A percentile compares a stretch with the other conserved stretches of the same genome.
Evolutionary conservation across 2,797 vertebrate species (phyloP).

Genomic region (Sebastes wilsoni): DNA sequence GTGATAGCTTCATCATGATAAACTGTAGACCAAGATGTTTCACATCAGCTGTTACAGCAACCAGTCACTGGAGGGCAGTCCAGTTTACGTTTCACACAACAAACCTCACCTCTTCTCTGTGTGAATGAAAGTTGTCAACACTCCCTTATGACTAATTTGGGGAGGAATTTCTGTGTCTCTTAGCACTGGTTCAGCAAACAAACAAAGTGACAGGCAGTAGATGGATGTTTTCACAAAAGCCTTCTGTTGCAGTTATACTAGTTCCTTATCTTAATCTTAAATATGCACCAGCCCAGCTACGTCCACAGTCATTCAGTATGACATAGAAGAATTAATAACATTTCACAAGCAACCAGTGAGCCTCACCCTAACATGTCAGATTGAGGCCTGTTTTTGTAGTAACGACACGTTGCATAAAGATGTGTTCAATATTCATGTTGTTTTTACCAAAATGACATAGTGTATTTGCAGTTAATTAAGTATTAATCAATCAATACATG

Average conservation of each 20-base stretch:
- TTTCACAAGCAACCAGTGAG: not conserved
- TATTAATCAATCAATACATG: not conserved
- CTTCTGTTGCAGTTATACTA: conserved; percentile 21
- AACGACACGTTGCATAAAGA: not conserved
- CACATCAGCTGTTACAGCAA: conserved; percentile 31
- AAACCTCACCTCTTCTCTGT: not conserved
- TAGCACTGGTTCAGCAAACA: conserved; percentile 18
- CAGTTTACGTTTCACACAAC: conserved; percentile 28
- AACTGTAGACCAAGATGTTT: not conserved
- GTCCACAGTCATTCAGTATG: not conserved
- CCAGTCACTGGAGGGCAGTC: conserved; percentile 70
- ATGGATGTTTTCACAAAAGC: not conserved
- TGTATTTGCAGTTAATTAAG: not conserved
- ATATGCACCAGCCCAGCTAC: not conserved
- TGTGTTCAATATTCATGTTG: not conserved
- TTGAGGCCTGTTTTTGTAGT: not conserved
- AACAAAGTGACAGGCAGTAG: not conserved
- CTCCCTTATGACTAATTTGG: conserved; percentile 20
- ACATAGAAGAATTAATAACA: not conserved
- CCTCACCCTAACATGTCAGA: not conserved
- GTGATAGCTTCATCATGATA: not conserved
- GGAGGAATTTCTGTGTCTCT: conserved; percentile 1
- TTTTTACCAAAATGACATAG: not conserved
- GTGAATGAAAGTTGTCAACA: not conserved
- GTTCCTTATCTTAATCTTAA: conserved; percentile 1